Conservation (phyloP, 2,113 vertebrate species). For the Saccopteryx bilineata region DNA sequence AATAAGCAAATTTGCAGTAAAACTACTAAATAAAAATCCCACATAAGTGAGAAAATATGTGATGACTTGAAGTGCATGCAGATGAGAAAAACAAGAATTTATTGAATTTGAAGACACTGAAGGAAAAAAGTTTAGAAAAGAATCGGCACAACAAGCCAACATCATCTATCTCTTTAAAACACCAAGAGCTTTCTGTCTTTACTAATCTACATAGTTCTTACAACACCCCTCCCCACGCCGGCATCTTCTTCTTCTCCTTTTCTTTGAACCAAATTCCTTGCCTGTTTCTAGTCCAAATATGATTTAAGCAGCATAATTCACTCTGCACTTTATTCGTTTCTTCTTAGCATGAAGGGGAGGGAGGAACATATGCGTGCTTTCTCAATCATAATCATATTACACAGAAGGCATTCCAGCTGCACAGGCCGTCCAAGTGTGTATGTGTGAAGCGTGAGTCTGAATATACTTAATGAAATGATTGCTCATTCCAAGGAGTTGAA, state of each 20-base stretch:
- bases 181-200: not conserved
- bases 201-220: not conserved
- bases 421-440: not conserved
- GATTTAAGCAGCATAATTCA: constrained; percentile 37
- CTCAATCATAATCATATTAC: not conserved
- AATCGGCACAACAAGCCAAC: not conserved
- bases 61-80: not conserved
- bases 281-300: constrained; percentile 46
- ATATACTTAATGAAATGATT: constrained; percentile 47
- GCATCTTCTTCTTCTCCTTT: not conserved
- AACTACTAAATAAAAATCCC: constrained; percentile 1
- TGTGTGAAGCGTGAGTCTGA: not conserved
- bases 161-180: not conserved
- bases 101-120: not conserved
- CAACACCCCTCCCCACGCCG: not conserved
- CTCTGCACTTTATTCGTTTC: constrained; percentile 23
- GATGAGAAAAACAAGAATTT: not conserved
- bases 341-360: constrained; percentile 40
- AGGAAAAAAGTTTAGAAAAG: constrained; percentile 26
- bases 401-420: constrained; percentile 49
- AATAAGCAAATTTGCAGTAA: not conserved
- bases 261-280: constrained; percentile 40
- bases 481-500: constrained; percentile 31
- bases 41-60: constrained; percentile 6
- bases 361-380: not conserved